Evolutionary conservation across 2,797 vertebrate genomes (phyloP).

Genomic region (Capromys pilorides): DNA sequence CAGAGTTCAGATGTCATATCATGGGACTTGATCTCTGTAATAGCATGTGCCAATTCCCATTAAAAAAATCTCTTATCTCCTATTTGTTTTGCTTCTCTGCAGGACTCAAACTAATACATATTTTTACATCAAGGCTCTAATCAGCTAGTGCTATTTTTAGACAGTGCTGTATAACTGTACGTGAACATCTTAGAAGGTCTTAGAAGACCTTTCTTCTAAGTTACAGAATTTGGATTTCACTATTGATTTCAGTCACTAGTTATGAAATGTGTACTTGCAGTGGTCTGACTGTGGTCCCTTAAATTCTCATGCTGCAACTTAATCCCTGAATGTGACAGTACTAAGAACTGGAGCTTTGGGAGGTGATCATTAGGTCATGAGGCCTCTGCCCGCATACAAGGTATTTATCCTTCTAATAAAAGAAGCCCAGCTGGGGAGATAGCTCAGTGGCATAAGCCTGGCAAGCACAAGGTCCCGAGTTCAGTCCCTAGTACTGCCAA

Average conservation of each 20-base stretch:
- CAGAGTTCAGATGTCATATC: neutral
- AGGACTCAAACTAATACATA: neutral
- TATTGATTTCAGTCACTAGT: neutral
- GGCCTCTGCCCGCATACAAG: neutral
- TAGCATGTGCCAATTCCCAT: neutral
- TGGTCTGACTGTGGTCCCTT: neutral
- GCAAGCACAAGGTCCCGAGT: no score
- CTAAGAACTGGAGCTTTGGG: neutral
- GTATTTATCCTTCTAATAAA: neutral
- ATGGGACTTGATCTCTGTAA: neutral
- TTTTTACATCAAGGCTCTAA: neutral
- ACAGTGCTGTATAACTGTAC: neutral
- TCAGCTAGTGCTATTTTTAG: neutral
- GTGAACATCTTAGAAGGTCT: neutral
- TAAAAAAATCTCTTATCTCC: neutral
- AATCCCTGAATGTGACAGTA: neutral
- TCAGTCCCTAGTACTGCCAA: no score
- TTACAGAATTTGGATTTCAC: neutral
- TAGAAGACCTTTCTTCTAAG: neutral
- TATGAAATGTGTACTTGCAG: neutral
- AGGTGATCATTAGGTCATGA: neutral
- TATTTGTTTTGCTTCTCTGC: neutral
- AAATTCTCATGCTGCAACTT: neutral
- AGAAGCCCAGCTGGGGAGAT: neutral
- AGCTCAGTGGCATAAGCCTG: no score